Base-by-base conservation (phyloP, 2,888 invertebrate genomes). In the Petrolisthes manimaculis region DNA sequence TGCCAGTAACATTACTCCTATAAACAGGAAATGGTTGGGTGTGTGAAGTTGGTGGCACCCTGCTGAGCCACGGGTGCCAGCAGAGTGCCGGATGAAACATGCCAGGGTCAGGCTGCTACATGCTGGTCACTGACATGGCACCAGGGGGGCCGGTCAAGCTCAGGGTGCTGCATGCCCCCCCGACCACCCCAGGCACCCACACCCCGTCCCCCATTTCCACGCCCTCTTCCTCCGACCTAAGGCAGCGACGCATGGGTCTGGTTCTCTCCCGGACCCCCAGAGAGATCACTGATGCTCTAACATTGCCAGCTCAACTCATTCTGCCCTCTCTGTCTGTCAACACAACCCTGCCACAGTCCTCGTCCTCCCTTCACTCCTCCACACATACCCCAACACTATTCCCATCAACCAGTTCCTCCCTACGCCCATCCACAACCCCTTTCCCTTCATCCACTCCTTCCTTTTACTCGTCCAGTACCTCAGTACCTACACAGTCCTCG, bases 31-130 rank as follows among this genome's bases (percentile, higher is more conserved):
- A 37, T 77, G 77, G 79, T n/a, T 54, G 79, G 71, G 71, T 71
- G 71, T 18, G 21, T 71, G 82, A 37, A 18, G 82, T 21, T 71
- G 21, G 14, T 71, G n/a, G 71, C 21, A 21, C 84, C 84, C 51
- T 84, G 69, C 21, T 84, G 84, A 84, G 14, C 24, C 14, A 18
- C 71, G 54, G 37, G 21, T 51, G 54, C 55, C 79, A 18, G 55
- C 9, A 24, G 67, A 21, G 82, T 77, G 71, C 75, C n/a, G 69
- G 24, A 69, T 37, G 51, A 74, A 74, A 55, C 74, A 88, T 88
- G 88, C 88, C 84, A n/a, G 81, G 80, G 53, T 71, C 84, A 61
- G 88, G 88, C 74, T 54, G 88, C n/a, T 88, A 88, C 88, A 88
- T 81, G 3, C 80, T 88, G 53, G 84, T 84, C 84, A 84, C 88